Evolutionary conservation across 2,113 vertebrate genomes (phyloP).

Genomic region (Barbus barbus): DNA sequence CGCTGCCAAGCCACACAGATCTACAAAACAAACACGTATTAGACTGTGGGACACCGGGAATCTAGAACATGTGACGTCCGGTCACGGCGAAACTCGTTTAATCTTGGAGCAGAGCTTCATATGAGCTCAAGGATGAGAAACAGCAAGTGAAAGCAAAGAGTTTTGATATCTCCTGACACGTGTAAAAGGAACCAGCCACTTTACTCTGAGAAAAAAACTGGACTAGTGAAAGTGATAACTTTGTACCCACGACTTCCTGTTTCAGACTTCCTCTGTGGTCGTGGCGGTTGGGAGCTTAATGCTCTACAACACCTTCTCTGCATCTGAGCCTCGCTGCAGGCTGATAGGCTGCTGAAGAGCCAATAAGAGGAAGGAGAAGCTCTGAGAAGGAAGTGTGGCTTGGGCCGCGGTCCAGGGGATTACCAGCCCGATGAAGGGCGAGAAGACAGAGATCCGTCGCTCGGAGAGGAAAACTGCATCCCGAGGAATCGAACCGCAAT

Average conservation of each 20-base stretch:
- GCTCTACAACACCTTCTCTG: slow-evolving; percentile 40
- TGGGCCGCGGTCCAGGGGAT: slow-evolving; percentile 50
- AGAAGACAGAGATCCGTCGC: neutral
- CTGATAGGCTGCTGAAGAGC: slow-evolving; percentile 29
- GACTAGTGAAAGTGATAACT: slow-evolving; percentile 52
- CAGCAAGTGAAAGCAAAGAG: neutral
- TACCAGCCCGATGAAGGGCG: slow-evolving; percentile 32
- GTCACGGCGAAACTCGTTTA: neutral
- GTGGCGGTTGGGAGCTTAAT: slow-evolving; percentile 39
- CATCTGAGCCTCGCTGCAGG: neutral
- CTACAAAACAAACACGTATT: slow-evolving; percentile 60
- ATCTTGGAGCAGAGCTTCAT: neutral
- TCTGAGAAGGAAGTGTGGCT: slow-evolving; percentile 40
- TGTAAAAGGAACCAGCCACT: slow-evolving; percentile 10
- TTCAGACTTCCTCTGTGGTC: slow-evolving; percentile 49
- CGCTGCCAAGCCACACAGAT: slow-evolving; percentile 70
- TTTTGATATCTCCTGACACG: slow-evolving; percentile 9
- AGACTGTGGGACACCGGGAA: neutral
- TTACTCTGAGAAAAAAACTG: slow-evolving; percentile 29
- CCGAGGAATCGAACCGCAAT: neutral
- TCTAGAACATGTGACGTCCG: neutral
- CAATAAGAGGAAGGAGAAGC: slow-evolving; percentile 3
- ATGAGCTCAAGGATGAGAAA: neutral
- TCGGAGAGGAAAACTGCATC: neutral
- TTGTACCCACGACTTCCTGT: slow-evolving; percentile 49